phyloP scores from a whole-genome alignment of 1,140 invertebrate species.

The Laupala kohalensis region DNA sequence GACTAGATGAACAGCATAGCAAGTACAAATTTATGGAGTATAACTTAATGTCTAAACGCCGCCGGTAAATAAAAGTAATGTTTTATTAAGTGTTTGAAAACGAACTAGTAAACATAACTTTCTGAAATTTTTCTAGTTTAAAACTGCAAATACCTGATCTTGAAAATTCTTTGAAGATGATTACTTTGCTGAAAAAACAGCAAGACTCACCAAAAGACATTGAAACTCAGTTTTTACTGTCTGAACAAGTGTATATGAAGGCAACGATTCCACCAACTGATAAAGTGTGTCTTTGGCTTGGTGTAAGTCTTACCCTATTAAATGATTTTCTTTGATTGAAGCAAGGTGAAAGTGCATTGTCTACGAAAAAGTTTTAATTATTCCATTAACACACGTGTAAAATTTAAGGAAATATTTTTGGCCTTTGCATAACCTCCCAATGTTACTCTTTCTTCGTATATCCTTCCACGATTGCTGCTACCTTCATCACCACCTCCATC shows the following conservation, averaged over 20 bases:
- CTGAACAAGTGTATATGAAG: conserved; percentile 90
- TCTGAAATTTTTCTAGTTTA: conserved; percentile 33
- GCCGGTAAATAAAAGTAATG: conserved; percentile 35
- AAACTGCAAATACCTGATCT: conserved; percentile 87
- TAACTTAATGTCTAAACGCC: conserved; percentile 70
- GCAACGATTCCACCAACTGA: conserved; percentile 77
- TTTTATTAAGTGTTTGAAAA: background rate
- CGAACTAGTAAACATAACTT: background rate
- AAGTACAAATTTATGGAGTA: conserved; percentile 97
- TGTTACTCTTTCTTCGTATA: too few relatives aligned
- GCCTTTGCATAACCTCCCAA: too few relatives aligned
- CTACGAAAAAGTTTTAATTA: too few relatives aligned
- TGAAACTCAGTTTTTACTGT: conserved; percentile 84
- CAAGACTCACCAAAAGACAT: conserved; percentile 53
- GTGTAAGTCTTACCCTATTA: conserved; percentile 35
- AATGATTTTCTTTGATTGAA: background rate
- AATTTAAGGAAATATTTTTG: too few relatives aligned
- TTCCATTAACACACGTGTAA: too few relatives aligned
- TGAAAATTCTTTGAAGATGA: conserved; percentile 80
- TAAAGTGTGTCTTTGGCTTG: conserved; percentile 93
- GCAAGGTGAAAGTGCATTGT: too few relatives aligned
- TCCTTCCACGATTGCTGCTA: too few relatives aligned
- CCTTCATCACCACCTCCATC: too few relatives aligned
- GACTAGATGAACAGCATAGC: conserved; percentile 78
- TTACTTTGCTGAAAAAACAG: conserved; percentile 72